Conservation (phyloP, 2,888 invertebrate genomes). For the Lymantria monacha region DNA sequence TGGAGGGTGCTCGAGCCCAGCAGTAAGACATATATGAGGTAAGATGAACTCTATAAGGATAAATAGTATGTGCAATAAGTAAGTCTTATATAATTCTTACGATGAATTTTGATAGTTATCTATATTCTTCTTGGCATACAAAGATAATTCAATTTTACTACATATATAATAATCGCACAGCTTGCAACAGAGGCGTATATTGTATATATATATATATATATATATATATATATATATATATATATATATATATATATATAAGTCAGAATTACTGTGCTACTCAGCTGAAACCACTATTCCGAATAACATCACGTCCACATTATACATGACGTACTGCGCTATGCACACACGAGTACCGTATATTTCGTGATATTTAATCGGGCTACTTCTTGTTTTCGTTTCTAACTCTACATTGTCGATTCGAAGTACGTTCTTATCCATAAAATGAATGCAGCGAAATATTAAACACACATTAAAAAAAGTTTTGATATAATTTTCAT, state of each 20-base stretch:
- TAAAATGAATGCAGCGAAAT: too few relatives aligned
- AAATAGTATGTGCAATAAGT: too few relatives aligned
- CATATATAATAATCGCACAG: neutral
- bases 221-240: neutral
- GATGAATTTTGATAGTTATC: too few relatives aligned
- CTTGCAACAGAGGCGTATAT: neutral
- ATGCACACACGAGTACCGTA: slow-evolving; percentile 18
- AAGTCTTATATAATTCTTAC: too few relatives aligned
- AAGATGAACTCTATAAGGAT: too few relatives aligned
- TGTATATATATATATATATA: neutral
- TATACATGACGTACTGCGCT: neutral
- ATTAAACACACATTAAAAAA: too few relatives aligned
- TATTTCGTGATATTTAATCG: neutral
- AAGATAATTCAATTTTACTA: too few relatives aligned
- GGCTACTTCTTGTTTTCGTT: neutral
- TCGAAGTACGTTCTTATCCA: too few relatives aligned
- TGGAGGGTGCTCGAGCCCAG: too few relatives aligned
- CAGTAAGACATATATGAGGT: too few relatives aligned
- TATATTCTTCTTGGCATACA: too few relatives aligned
- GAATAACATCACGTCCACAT: neutral
- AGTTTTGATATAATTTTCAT: too few relatives aligned
- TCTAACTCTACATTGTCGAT: neutral
- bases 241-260: neutral
- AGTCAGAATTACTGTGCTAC: neutral
- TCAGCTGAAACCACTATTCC: neutral